Evolutionary conservation across 2,888 invertebrate genomes (phyloP), one percentile per base, ranked within the genome.

Genomic region (Conistra vaccinii): DNA sequence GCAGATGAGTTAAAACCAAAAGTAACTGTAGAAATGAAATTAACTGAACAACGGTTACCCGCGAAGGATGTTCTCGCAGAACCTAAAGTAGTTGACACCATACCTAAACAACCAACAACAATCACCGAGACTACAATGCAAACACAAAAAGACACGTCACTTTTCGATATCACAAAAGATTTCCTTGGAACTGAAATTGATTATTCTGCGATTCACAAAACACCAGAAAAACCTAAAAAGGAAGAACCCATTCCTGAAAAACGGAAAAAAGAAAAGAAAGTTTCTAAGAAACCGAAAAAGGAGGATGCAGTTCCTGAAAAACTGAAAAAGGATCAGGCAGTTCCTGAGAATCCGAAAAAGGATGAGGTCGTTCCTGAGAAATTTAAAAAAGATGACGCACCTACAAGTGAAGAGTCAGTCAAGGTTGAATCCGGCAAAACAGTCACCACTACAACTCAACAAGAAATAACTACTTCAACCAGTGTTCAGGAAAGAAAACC

Each of bases 151-250:
- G 73, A 80, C 0, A 58, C 69, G 0, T 29, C 61, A 42, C 29
- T 78, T 14, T 53, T 65, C 0, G 76, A 82, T 58, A 66, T 79
- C 6, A 82, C 75, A 48, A 83, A 80, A 29, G 72, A 68, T 65
- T 81, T 81, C 57, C 65, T 81, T 55, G 83, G 75, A 39, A 66
- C 70, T 62, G 81, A 82, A 79, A 83, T 82, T 0, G 83, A 83
- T 32, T 17, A 83, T 66, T 83, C 83, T 58, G 45, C 61, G 17
- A 81, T 83, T 3, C 75, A 81, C 10, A 79, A 62, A 75, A 45
- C 60, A 26, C 26, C 61, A 39, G 76, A 76, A 23, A 71, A 20
- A 45, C 6, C n/a, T 17, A 42, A 71, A 45, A 55, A 42, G 1
- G 55, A 45, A 20, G 55, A 55, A 55, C 20, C 42, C 1, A 6